Percentiles rank a stretch among this genome's conserved stretches.
These are phyloP conservation scores for Drosophila prosaltans DNA, from an alignment of 1,140 invertebrate species.

Conservation along the genomic window DNA sequence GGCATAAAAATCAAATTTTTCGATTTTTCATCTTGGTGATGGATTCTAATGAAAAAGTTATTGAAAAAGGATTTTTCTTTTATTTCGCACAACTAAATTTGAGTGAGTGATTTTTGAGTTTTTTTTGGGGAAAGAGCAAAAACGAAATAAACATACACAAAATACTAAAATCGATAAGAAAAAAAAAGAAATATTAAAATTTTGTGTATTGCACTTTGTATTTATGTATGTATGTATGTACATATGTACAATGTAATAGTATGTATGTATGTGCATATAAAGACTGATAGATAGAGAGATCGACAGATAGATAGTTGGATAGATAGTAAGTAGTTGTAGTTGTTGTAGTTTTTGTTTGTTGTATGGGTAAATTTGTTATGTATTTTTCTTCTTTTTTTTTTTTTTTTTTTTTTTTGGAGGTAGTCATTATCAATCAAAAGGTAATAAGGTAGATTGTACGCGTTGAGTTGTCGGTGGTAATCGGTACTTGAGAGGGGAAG, in stretches of 20 bases:
- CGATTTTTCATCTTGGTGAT: neutral
- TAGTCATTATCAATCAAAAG: neutral
- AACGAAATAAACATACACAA: no score
- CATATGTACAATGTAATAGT: constrained; percentile 25
- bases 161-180: no score
- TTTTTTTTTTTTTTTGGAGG: no score
- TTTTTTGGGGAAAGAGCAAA: no score
- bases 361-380: neutral
- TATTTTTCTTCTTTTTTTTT: no score
- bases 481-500: no score
- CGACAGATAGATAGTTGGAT: constrained; percentile 23
- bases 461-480: constrained; percentile 4
- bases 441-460: constrained; percentile 21
- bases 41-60: neutral
- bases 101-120: no score
- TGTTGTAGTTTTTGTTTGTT: neutral
- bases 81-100: no score
- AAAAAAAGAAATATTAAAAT: no score
- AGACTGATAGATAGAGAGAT: no score
- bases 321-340: constrained; percentile 19
- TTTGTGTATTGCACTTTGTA: no score
- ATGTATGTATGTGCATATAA: constrained; percentile 18
- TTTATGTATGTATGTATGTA: neutral
- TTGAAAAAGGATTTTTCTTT: neutral
- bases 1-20: constrained; percentile 3